Evolutionary conservation across 2,888 invertebrate genomes (phyloP), one percentile per base, ranked within the genome.

Genomic region (Horisme vitalbata): DNA sequence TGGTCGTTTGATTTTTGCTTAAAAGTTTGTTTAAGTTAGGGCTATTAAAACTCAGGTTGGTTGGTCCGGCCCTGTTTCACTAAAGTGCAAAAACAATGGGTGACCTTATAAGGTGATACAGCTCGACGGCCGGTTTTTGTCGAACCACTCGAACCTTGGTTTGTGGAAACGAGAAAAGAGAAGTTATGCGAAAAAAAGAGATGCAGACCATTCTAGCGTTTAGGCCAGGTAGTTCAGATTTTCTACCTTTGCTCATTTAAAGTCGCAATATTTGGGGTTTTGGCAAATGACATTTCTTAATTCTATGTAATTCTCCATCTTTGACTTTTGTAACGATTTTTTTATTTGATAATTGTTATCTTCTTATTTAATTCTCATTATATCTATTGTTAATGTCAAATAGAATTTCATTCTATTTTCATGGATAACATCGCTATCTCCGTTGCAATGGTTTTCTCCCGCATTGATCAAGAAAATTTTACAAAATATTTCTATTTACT

Each of bases 21-120:
- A 28, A 30, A 30, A 34, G 27, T 31, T 23, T 34, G 28, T 39
- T 35, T 24, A 27, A 26, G 24, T 37, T 21, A 20, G 20, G 11
- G 33, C 15, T 23, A 43, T 39, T 44, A 44, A 32, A 24, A n/a
- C 32, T 11, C 20, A 30, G 27, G 35, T 31, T 24, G 34, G 24
- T 13, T 8, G 37, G 38, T 43, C 53, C 62, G 57, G 51, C 41
- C 55, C 67, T 63, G 70, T 39, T 45, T 56, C 41, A 53, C 52
- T 45, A 44, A 52, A 32, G 45, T 50, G 67, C 64, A 81, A 78
- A 82, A 81, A 83, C 83, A 83, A 83, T 75, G 75, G 75, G 44
- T 61, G 65, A 66, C 78, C 80, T 71, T 79, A 75, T 76, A 80
- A 67, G 80, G 80, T 61, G 65, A 60, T 59, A 50, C 59, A 60